phyloP scores from a whole-genome alignment of 2,888 invertebrate genomes.

The Eledona agricola region DNA sequence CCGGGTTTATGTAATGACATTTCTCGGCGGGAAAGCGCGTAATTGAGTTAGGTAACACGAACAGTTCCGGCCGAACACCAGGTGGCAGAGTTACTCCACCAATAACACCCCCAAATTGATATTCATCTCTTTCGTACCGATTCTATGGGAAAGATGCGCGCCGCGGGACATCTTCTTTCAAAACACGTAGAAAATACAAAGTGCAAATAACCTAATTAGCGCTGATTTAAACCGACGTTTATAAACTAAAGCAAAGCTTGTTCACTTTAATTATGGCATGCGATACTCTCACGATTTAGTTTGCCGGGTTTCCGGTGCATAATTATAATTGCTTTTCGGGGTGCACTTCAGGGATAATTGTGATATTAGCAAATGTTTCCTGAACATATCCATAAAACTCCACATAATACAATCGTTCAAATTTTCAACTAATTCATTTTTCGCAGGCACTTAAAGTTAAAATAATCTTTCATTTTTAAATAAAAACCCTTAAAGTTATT shows the following conservation, averaged over 20 bases:
- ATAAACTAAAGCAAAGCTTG: slow-evolving; percentile 14
- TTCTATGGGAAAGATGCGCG: too few species aligned
- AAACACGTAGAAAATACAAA: too few species aligned
- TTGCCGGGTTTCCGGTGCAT: neutral
- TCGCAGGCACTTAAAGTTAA: too few species aligned
- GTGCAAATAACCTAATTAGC: slow-evolving; percentile 15
- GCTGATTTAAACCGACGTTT: slow-evolving; percentile 13
- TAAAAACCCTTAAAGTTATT: too few species aligned
- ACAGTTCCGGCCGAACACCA: slow-evolving; percentile 58
- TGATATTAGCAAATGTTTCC: too few species aligned
- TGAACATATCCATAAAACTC: too few species aligned
- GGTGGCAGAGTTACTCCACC: slow-evolving; percentile 54
- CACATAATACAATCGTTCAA: too few species aligned
- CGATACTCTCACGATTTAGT: neutral
- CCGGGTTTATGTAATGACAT: slow-evolving; percentile 55
- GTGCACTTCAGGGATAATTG: too few species aligned
- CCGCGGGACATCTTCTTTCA: too few species aligned
- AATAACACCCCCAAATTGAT: slow-evolving; percentile 54
- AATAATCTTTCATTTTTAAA: too few species aligned
- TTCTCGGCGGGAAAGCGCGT: slow-evolving; percentile 57
- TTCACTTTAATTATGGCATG: slow-evolving; percentile 11
- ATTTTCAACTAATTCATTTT: too few species aligned
- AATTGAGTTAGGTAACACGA: slow-evolving; percentile 59
- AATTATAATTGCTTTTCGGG: slow-evolving; percentile 11
- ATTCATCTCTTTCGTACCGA: slow-evolving; percentile 51